A percentile compares a stretch with the other conserved stretches of the same genome.
Conservation (phyloP, 2,113 vertebrate genomes). For the Calonectris borealis region DNA sequence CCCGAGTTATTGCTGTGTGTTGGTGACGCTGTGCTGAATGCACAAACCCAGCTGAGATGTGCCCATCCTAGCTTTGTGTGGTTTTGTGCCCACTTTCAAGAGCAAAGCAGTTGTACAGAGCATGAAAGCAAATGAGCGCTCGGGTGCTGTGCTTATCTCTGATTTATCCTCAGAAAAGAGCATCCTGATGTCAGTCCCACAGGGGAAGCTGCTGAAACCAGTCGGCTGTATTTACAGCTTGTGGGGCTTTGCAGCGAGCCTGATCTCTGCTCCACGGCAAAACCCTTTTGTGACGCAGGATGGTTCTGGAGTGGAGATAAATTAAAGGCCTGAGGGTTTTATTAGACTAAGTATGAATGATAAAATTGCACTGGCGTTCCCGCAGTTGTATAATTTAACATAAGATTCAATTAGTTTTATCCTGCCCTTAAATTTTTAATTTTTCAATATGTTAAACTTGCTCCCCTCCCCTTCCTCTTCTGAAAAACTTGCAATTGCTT, state of each 20-base stretch:
- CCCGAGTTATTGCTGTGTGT: background rate
- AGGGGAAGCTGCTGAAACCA: background rate
- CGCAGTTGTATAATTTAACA: slow-evolving; percentile 8
- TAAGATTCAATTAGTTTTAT: background rate
- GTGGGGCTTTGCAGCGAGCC: background rate
- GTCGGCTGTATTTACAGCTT: background rate
- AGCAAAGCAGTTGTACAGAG: background rate
- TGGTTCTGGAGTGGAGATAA: background rate
- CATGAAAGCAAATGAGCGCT: background rate
- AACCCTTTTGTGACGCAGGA: background rate
- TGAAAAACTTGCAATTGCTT: background rate
- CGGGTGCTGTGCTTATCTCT: background rate
- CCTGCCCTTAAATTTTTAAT: slow-evolving; percentile 30
- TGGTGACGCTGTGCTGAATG: background rate
- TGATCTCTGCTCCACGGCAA: background rate
- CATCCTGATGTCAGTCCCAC: background rate
- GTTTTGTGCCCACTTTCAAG: background rate
- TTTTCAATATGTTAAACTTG: slow-evolving; percentile 4
- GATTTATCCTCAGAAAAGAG: background rate
- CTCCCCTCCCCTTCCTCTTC: background rate
- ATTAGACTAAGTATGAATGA: background rate
- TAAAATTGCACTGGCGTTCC: background rate
- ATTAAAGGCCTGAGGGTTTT: slow-evolving; percentile 19
- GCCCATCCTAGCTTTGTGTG: background rate
- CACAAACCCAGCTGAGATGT: background rate